Conservation (phyloP, 2,113 vertebrate species). For the Chaenogobius annularis region DNA sequence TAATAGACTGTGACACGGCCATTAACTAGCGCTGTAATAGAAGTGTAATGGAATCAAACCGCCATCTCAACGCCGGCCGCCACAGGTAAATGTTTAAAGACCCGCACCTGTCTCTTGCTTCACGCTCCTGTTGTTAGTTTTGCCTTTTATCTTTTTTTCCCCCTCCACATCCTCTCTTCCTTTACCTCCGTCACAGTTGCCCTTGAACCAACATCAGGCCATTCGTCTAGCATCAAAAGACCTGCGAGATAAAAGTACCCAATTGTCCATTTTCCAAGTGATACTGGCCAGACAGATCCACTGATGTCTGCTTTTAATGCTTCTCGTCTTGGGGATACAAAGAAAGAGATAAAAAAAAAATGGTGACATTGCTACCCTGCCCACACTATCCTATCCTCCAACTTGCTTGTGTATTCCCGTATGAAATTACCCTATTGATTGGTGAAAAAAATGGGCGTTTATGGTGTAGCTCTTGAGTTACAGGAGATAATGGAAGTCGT, state of each 20-base stretch:
- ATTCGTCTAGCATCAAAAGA: constrained; percentile 58
- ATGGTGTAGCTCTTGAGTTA: constrained; percentile 65
- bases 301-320: constrained; percentile 62
- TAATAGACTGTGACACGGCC: constrained; percentile 83
- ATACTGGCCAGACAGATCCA: constrained; percentile 52
- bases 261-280: constrained; percentile 55
- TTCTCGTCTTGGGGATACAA: constrained; percentile 51
- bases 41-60: constrained; percentile 81
- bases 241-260: constrained; percentile 57
- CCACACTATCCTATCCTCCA: constrained; percentile 33
- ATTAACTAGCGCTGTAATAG: constrained; percentile 82
- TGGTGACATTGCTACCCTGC: constrained; percentile 36
- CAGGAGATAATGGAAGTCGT: constrained; percentile 67
- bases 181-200: constrained; percentile 25
- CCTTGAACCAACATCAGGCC: constrained; percentile 65
- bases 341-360: not conserved
- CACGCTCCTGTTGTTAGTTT: constrained; percentile 10
- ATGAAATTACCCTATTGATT: constrained; percentile 72
- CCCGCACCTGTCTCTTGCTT: constrained; percentile 31
- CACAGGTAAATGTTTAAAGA: constrained; percentile 78
- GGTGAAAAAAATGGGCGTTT: constrained; percentile 51
- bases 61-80: constrained; percentile 60
- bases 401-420: constrained; percentile 59
- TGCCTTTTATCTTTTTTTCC: constrained; percentile 9
- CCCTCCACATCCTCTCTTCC: not conserved